phyloP scores from a whole-genome alignment of 2,888 invertebrate species.

The Leptinotarsa rubiginosa region DNA sequence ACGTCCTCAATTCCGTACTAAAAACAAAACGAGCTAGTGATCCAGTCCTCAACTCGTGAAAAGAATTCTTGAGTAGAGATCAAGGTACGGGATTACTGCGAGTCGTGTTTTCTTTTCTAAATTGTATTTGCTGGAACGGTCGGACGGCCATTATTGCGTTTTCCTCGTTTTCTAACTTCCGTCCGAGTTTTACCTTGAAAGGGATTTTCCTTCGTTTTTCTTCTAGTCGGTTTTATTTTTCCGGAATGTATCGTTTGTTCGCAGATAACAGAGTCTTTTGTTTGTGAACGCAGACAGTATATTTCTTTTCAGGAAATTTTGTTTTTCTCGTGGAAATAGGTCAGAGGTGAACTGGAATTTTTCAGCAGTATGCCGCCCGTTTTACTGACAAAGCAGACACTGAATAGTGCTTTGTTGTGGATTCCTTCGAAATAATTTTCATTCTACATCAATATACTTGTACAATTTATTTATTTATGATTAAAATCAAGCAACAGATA shows the following conservation, averaged over 20 bases:
- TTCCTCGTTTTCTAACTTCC: not conserved
- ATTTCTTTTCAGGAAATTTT: not conserved
- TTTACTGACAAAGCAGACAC: too few species aligned
- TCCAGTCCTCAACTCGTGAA: slow-evolving; percentile 3
- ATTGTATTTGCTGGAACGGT: slow-evolving; percentile 9
- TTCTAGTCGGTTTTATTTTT: not conserved
- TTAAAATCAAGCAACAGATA: too few species aligned
- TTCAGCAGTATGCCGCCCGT: too few species aligned
- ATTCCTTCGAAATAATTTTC: too few species aligned
- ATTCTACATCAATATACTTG: too few species aligned
- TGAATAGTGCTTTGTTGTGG: too few species aligned
- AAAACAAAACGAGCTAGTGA: not conserved
- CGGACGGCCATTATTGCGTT: not conserved
- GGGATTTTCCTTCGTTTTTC: not conserved
- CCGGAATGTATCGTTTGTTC: slow-evolving; percentile 11
- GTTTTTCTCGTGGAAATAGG: not conserved
- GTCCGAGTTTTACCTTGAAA: slow-evolving; percentile 1
- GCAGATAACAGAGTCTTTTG: not conserved
- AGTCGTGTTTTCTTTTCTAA: slow-evolving; percentile 10
- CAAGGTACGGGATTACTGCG: slow-evolving; percentile 6
- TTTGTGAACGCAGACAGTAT: not conserved
- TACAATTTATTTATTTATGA: too few species aligned
- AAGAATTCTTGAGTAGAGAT: slow-evolving; percentile 16
- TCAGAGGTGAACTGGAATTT: too few species aligned
- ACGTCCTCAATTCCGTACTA: not conserved